phyloP scores from a whole-genome alignment of 2,113 vertebrate species.

The Axis porcinus region DNA sequence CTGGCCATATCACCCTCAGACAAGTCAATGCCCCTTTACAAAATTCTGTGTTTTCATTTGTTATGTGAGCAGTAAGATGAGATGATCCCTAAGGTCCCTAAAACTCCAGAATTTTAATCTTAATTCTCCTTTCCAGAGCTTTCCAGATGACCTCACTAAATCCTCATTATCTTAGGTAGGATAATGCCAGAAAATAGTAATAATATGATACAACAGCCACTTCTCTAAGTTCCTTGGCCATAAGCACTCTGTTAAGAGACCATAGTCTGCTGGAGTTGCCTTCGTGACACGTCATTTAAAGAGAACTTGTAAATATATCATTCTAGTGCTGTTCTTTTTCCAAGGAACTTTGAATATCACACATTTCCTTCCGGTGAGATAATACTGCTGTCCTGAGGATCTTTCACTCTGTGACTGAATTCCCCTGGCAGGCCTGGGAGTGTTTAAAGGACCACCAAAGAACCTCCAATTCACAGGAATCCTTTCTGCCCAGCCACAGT shows the following conservation, averaged over 20 bases:
- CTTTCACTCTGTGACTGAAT: not conserved
- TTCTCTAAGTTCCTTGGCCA: not conserved
- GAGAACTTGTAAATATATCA: not conserved
- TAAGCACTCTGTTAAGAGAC: not conserved
- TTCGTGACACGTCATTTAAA: not conserved
- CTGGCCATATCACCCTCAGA: no score
- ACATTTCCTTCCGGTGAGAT: not conserved
- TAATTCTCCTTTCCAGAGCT: not conserved
- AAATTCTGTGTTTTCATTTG: constrained; percentile 9
- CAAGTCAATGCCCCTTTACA: not conserved
- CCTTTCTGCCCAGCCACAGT: not conserved
- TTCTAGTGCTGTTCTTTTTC: not conserved
- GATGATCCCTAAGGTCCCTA: not conserved
- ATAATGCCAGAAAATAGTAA: not conserved
- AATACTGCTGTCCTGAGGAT: not conserved
- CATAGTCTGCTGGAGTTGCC: not conserved
- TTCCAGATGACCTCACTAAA: not conserved
- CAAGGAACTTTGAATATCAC: not conserved
- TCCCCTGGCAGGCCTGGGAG: not conserved
- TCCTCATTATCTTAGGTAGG: not conserved
- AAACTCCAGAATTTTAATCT: not conserved
- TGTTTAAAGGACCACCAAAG: not conserved
- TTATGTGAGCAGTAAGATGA: not conserved
- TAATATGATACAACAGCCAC: not conserved
- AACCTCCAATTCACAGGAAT: not conserved